Percentiles rank a stretch among this genome's conserved stretches.
These are phyloP conservation scores for Agriotes lineatus DNA, from an alignment of 2,888 invertebrate species.

Conservation along the genomic window DNA sequence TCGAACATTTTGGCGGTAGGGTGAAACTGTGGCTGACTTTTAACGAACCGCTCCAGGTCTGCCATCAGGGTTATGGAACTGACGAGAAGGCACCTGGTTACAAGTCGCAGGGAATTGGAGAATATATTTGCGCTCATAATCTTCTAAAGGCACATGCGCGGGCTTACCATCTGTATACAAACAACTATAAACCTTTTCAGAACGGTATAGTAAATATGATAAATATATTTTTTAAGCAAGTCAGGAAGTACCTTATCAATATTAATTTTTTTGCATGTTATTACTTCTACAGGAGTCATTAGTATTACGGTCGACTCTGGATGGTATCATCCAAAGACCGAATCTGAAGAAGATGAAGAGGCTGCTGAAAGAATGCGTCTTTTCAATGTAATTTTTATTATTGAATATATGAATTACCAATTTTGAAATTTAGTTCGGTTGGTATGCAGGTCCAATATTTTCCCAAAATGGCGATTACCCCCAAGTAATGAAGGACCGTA, in stretches of 20 bases:
- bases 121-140: constrained; percentile 71
- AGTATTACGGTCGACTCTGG: no score
- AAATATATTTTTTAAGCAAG: no score
- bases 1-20: constrained; percentile 52
- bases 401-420: constrained; percentile 45
- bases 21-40: constrained; percentile 68
- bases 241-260: no score
- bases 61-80: constrained; percentile 53
- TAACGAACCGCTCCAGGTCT: constrained; percentile 65
- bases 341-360: constrained; percentile 63
- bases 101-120: constrained; percentile 66
- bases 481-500: constrained; percentile 71
- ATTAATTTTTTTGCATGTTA: no score
- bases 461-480: constrained; percentile 76
- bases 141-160: constrained; percentile 65
- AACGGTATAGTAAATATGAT: no score
- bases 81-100: constrained; percentile 66
- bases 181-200: constrained; percentile 21
- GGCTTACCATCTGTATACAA: constrained; percentile 62
- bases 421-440: constrained; percentile 69
- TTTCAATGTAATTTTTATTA: constrained; percentile 64
- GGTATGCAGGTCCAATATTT: constrained; percentile 78
- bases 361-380: constrained; percentile 67
- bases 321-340: constrained; percentile 68
- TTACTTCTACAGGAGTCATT: no score